phyloP scores from a whole-genome alignment of 2,888 invertebrate species.

The Perizoma flavofasciatum region DNA sequence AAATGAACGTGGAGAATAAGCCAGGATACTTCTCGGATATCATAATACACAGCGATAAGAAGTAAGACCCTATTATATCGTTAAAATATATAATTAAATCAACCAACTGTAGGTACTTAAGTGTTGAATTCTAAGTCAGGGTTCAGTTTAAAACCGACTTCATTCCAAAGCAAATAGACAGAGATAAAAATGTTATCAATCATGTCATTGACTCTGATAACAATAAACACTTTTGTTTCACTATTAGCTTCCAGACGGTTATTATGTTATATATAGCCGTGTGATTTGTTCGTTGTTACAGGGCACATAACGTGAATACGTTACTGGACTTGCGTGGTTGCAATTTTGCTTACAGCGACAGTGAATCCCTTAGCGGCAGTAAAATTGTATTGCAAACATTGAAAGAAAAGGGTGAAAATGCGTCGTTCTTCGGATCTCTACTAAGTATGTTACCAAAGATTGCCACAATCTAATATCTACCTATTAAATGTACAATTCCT shows the following conservation, averaged over 20 bases:
- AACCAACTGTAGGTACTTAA: background rate
- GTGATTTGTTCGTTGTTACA: conserved; percentile 49
- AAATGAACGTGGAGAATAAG: conserved; percentile 77
- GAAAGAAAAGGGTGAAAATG: conserved; percentile 83
- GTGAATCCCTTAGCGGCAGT: conserved; percentile 82
- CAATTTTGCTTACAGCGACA: conserved; percentile 80
- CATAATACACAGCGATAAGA: conserved; percentile 83
- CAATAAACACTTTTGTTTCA: conserved; percentile 58
- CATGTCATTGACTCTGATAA: conserved; percentile 64
- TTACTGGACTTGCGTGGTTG: conserved; percentile 83
- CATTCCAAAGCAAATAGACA: conserved; percentile 51
- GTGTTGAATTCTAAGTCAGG: background rate
- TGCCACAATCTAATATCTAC: background rate
- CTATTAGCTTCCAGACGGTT: conserved; percentile 56
- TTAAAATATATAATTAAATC: conserved; percentile 1
- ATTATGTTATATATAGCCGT: conserved; percentile 43
- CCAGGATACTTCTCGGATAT: conserved; percentile 86
- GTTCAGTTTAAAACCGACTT: background rate
- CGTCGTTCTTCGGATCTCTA: conserved; percentile 84
- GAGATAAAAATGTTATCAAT: conserved; percentile 76
- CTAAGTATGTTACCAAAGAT: conserved; percentile 66
- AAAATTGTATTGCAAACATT: conserved; percentile 80
- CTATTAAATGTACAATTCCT: background rate
- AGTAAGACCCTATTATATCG: conserved; percentile 58
- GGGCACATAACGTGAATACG: conserved; percentile 82